Base-by-base conservation (phyloP, 2,113 vertebrate genomes). In the Elaphurus davidianus region DNA sequence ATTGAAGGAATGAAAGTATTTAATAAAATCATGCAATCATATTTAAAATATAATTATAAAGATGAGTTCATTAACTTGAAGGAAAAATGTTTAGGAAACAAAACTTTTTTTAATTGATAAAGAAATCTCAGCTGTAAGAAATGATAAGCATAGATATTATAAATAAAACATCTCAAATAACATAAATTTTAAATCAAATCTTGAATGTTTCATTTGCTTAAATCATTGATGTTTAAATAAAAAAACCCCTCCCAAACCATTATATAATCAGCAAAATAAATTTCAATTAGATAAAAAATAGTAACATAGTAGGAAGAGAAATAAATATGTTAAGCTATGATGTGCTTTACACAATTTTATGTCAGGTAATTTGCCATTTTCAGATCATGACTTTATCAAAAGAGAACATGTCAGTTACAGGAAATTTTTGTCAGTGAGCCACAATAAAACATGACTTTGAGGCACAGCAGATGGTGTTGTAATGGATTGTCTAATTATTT, bases 301-400 rank as follows among this genome's bases (percentile, higher is more conserved):
- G 25, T 64, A 86, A 89, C 27, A 4, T 17, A n/a, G 15, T 81
- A 12, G 27, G 50, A 96, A 95, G 54, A 87, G n/a, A 62, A 94
- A 23, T 25, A 86, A 60, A 45, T 87, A 3, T 94, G 5, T 54
- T 95, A 86, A 96, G 33, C 9, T n/a, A 23, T 79, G 6, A 55
- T 79, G 21, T 47, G 43, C 3, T 78, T 94, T 87, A 62, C 36
- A 28, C 4, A 36, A 93, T 94, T 95, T 95, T 92, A 95, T 94
- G 84, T 47, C 81, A 91, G 40, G 43, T 91, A 95, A 96, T 93
- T 97, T 97, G 25, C 47, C 3, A 87, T 83, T 92, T 47, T 87
- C 16, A 43, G 82, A 74, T 94, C 86, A 52, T 94, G 50, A 96
- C 52, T 95, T 79, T 79, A 74, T 87, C 57, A 92, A 79, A 93